Evolutionary conservation across 2,113 vertebrate genomes (phyloP).

Genomic region (Chaetodon auriga): DNA sequence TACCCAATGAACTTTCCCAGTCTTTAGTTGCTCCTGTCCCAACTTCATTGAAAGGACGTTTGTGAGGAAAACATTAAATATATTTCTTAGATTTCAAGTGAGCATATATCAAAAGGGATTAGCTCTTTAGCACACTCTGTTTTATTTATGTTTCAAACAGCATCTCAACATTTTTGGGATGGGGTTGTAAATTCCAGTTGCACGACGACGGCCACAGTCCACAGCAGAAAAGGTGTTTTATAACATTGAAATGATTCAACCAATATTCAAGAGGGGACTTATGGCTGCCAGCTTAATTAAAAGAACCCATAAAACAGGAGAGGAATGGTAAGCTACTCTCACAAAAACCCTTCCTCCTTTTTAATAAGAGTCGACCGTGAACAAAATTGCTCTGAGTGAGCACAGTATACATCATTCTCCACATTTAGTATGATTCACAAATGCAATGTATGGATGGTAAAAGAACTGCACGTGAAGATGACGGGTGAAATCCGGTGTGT

Average conservation of each 20-base stretch:
- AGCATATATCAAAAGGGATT: no score
- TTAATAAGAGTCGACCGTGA: background rate
- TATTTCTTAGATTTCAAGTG: no score
- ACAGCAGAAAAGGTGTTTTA: background rate
- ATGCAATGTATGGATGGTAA: conserved; percentile 20
- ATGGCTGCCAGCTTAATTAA: conserved; percentile 44
- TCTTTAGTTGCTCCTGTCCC: no score
- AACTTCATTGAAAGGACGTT: no score
- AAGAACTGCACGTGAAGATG: background rate
- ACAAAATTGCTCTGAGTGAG: background rate
- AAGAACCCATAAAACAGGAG: conserved; percentile 38
- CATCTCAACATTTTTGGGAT: no score
- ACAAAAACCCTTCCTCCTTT: background rate
- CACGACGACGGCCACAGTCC: conserved; percentile 11
- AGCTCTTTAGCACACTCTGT: no score
- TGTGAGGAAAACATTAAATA: no score
- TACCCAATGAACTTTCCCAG: no score
- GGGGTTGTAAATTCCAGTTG: conserved; percentile 4
- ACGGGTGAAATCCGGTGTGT: background rate
- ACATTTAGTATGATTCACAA: conserved; percentile 15
- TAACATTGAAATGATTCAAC: conserved; percentile 25
- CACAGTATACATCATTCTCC: conserved; percentile 12
- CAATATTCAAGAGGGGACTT: conserved; percentile 3
- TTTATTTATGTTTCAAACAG: no score
- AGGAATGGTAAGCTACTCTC: conserved; percentile 35